Evolutionary conservation across 2,888 invertebrate genomes (phyloP).

Genomic region (Dichetophora obliterata): DNA sequence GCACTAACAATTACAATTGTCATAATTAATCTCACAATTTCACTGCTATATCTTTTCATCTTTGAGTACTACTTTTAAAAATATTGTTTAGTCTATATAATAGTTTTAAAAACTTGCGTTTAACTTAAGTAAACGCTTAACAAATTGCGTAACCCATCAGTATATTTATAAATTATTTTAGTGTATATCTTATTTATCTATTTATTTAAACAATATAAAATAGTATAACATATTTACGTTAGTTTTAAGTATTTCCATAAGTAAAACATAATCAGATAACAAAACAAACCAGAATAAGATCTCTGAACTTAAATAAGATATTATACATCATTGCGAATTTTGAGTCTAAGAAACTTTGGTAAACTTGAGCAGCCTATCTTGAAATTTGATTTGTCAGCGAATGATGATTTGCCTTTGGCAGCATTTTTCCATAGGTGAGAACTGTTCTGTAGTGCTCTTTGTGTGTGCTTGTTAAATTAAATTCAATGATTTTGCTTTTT

Average conservation of each 20-base stretch:
- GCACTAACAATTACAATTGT: not conserved
- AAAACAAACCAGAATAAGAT: conserved; percentile 49
- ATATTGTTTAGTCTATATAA: conserved; percentile 7
- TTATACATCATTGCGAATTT: not conserved
- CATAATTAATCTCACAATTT: not conserved
- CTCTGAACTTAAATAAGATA: conserved; percentile 1
- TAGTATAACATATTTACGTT: conserved; percentile 10
- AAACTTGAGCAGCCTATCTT: too few relatives aligned
- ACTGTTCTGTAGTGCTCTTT: too few relatives aligned
- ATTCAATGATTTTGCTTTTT: too few relatives aligned
- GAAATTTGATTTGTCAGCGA: not conserved
- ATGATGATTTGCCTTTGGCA: not conserved
- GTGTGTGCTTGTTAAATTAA: too few relatives aligned
- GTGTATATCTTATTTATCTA: conserved; percentile 30
- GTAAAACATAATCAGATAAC: not conserved
- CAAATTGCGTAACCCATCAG: conserved; percentile 20
- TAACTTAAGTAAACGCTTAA: conserved; percentile 23
- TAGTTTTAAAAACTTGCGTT: conserved; percentile 28
- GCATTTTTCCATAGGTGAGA: conserved; percentile 21
- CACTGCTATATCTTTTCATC: not conserved
- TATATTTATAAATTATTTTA: not conserved
- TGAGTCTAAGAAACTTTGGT: too few relatives aligned
- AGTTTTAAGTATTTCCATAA: conserved; percentile 49
- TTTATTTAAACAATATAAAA: conserved; percentile 36
- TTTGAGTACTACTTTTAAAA: not conserved